Evolutionary conservation across 2,113 vertebrate species (phyloP), one percentile per base, ranked within the genome.

Genomic region (Dendrocopos noguchii): DNA sequence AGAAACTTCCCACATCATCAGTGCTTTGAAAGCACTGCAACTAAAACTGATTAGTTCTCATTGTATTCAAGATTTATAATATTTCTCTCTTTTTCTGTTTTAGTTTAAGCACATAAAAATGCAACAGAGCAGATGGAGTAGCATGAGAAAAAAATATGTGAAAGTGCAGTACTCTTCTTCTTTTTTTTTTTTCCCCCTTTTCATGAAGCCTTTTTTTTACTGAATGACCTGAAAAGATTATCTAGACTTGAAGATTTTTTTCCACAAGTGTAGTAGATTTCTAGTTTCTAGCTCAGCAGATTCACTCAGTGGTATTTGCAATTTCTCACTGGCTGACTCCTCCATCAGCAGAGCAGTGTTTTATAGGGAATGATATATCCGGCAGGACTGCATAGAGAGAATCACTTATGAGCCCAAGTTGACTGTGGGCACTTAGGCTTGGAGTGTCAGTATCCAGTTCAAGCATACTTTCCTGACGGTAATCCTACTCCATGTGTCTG

Each of bases 361-460:
- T 78, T 67, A 21, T 28, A 71, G 34, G 27, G 27, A 66, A 52
- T 74, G 25, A 7, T 80, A 18, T 66, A 24, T 73, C 50, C 67
- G 73, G 24, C 22, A 63, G 50, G 46, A n/a, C 29, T 85, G n/a
- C 36, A 18, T 8, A 36, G 55, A 57, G 8, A 25, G 36, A 64
- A 57, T 79, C 0, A 0, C 22, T 80, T 53, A 28, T 33, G 60
- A 67, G 29, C 34, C 24, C 64, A 53, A 0, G 11, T 50, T 50
- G 21, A 11, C 33, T 10, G 1, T 42, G 46, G 28, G 12, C 68
- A 33, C n/a, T 75, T 34, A 52, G 52, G 24, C 22, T 80, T 44
- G 6, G 11, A 12, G 15, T 42, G 31, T 44, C 57, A 56, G 31
- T 53, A n/a, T 4, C 24, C 39, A 15, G 55, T 27, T 60, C 15